Evolutionary conservation across 1,140 invertebrate genomes (phyloP), one percentile per base, ranked within the genome.

Genomic region (Drosophila ercepeae): DNA sequence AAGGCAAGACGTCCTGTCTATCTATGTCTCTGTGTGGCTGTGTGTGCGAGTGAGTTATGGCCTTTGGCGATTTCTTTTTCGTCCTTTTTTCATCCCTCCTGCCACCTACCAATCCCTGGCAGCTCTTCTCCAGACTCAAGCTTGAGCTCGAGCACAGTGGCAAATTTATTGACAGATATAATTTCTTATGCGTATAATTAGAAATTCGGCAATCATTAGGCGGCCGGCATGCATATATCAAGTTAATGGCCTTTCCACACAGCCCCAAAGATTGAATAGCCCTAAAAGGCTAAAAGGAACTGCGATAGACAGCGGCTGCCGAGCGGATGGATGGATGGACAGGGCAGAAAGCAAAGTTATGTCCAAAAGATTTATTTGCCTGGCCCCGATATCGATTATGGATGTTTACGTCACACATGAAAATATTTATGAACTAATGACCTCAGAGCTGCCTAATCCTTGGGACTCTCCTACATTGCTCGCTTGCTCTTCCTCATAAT

Each of bases 91-190:
- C 46, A 23, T 19, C 29, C 53, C 9, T 23, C 9, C 75, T 54
- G 2, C 61, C 55, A 63, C 54, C 59, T 2, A 36, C 36, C 27
- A 13, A 6, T n/a, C 21, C 29, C 16, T 18, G 21, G 14, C 32
- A 25, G 42, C 25, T 58, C 49, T 13, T 32, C 29, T 32, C 29
- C 29, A 32, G 29, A 32, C 29, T 32, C n/a, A n/a, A n/a, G n/a
- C n/a, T n/a, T n/a, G n/a, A n/a, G n/a, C n/a, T n/a, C 29, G 29
- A 50, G 55, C 63, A 73, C 82, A 90, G 88, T 88, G 82, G 88
- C 82, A 90, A 79, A 83, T 90, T 90, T 90, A 90, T 83, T 83
- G 88, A 90, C 88, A 90, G 72, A 82, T 88, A 88, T 89, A 89
- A 89, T 89, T 89, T 81, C 86, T 77, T 81, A 86, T 81, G 75